Evolutionary conservation across 1,140 invertebrate species (phyloP).

Genomic region (Thaumetopoea pityocampa): DNA sequence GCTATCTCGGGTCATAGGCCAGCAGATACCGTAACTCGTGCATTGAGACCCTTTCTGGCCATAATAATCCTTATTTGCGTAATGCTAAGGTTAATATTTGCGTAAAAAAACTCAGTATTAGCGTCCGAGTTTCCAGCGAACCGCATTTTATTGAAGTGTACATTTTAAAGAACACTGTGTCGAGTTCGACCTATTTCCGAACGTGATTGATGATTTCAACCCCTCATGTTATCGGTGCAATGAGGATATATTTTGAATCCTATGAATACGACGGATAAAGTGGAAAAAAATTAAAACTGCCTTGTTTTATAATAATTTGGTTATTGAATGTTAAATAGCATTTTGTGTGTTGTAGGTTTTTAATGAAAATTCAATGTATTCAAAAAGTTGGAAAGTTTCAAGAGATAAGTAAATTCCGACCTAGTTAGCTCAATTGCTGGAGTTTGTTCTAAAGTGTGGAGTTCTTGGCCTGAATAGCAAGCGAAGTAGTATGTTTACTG

Average conservation of each 20-base stretch:
- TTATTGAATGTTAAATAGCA: slow-evolving; percentile 6
- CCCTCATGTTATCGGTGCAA: slow-evolving; percentile 28
- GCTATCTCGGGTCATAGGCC: slow-evolving; percentile 52
- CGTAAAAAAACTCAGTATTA: neutral
- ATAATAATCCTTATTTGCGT: slow-evolving; percentile 19
- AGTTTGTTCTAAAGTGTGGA: slow-evolving; percentile 17
- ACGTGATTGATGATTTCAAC: slow-evolving; percentile 37
- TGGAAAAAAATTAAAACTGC: neutral
- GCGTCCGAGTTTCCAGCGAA: slow-evolving; percentile 16
- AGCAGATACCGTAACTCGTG: slow-evolving; percentile 45
- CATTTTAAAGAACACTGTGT: slow-evolving; percentile 41
- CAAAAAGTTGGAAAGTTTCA: slow-evolving; percentile 7
- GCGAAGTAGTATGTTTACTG: slow-evolving; percentile 11
- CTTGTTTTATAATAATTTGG: neutral
- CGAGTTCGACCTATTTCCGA: slow-evolving; percentile 40
- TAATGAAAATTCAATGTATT: slow-evolving; percentile 14
- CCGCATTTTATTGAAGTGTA: slow-evolving; percentile 25
- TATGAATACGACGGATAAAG: slow-evolving; percentile 5
- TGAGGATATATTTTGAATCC: slow-evolving; percentile 4
- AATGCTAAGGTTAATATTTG: slow-evolving; percentile 31
- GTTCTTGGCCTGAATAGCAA: slow-evolving; percentile 14
- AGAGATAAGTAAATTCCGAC: slow-evolving; percentile 19
- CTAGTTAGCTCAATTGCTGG: slow-evolving; percentile 19
- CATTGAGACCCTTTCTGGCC: slow-evolving; percentile 15
- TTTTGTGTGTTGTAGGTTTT: slow-evolving; percentile 4